Conservation (phyloP, 2,888 invertebrate genomes). For the Drosophila barbarae region DNA sequence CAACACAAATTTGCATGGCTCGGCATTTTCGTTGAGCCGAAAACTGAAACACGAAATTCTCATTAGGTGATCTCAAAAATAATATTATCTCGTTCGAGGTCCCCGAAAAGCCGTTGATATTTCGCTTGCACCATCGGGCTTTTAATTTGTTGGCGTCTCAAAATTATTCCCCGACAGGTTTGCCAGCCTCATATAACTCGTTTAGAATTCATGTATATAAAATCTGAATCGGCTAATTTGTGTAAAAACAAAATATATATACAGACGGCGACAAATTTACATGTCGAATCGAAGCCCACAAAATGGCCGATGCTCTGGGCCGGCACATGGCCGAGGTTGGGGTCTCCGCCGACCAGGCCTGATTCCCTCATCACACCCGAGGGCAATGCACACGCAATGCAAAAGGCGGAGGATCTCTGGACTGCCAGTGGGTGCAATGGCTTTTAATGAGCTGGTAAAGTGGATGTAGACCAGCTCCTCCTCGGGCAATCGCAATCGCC, state of each 20-base stretch:
- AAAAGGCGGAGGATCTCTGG: conserved; percentile 20
- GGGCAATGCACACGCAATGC: conserved; percentile 59
- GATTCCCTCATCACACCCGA: conserved; percentile 15
- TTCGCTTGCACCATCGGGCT: conserved; percentile 45
- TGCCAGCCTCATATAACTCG: conserved; percentile 50
- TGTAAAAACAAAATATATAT: conserved; percentile 37
- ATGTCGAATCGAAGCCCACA: conserved; percentile 37
- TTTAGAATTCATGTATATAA: conserved; percentile 62
- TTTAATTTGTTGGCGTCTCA: conserved; percentile 27
- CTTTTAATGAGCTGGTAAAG: conserved; percentile 71
- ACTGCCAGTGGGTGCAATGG: conserved; percentile 60
- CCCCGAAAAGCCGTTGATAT: conserved; percentile 13
- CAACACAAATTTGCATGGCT: conserved; percentile 60
- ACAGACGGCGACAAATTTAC: conserved; percentile 59
- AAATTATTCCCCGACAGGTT: conserved; percentile 63
- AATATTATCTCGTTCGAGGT: conserved; percentile 26
- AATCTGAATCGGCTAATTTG: conserved; percentile 58
- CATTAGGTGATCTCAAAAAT: conserved; percentile 56
- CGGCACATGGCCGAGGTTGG: conserved; percentile 33
- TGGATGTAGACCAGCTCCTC: conserved; percentile 33
- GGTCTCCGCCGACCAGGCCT: conserved; percentile 22
- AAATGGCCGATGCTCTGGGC: conserved; percentile 41
- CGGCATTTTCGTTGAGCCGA: conserved; percentile 59
- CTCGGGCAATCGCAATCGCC: conserved; percentile 28
- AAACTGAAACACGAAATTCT: conserved; percentile 63